Evolutionary conservation across 2,113 vertebrate species (phyloP).

Genomic region (Petaurus breviceps): DNA sequence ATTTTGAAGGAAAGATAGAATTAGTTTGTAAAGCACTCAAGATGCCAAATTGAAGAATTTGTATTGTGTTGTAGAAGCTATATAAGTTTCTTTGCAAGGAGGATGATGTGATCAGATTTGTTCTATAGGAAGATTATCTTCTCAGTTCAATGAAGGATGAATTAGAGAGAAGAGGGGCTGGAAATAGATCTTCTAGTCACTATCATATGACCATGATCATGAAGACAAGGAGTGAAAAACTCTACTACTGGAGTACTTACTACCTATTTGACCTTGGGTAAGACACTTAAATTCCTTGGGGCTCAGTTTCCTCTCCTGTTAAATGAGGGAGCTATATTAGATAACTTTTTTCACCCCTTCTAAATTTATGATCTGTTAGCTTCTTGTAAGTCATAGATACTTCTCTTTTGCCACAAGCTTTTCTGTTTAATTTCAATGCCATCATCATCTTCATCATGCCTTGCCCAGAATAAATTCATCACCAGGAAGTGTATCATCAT

Average conservation of each 20-base stretch:
- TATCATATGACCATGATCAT: not conserved
- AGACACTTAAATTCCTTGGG: not conserved
- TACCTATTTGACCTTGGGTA: not conserved
- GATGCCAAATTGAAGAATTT: not conserved
- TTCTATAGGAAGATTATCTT: not conserved
- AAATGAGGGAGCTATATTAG: not conserved
- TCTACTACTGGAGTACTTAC: not conserved
- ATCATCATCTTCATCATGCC: not conserved
- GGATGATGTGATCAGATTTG: not conserved
- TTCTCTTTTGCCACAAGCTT: not conserved
- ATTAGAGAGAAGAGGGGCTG: not conserved
- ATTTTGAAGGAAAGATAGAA: too few relatives aligned
- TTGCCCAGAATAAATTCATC: not conserved
- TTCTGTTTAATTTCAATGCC: not conserved
- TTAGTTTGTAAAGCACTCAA: not conserved
- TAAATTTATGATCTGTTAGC: not conserved
- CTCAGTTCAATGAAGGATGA: not conserved
- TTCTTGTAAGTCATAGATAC: not conserved
- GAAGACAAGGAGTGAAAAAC: not conserved
- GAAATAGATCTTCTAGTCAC: not conserved
- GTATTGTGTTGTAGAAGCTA: not conserved
- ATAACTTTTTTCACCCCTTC: not conserved
- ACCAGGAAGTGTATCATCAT: not conserved
- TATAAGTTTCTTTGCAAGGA: not conserved
- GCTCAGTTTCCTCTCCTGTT: not conserved